Evolutionary conservation across 1,140 invertebrate species (phyloP), one percentile per base, ranked within the genome.

Genomic region (Parasteatoda tepidariorum): DNA sequence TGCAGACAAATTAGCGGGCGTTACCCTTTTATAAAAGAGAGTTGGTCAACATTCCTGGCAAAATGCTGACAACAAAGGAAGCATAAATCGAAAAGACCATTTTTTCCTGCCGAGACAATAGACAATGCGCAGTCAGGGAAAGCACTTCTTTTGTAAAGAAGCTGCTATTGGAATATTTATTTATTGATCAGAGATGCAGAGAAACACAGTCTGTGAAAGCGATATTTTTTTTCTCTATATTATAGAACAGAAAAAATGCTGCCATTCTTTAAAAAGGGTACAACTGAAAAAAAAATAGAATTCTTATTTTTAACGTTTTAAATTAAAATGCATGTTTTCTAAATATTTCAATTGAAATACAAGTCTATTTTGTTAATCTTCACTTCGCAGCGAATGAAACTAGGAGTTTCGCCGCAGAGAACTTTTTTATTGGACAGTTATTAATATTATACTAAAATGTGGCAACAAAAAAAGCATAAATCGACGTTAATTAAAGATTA

Each of bases 21-120:
- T 76, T 76, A 24, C 61, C 38, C 74, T 66, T 76, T 11, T 55
- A 9, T 15, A 70, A 48, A n/a, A 26, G 55, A 34, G 71, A 59
- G 31, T 34, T 34, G 71, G 71, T 61, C 71, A 75, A n/a, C 33
- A 26, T 30, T 30, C 28, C 24, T 15, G 3, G 13, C 28, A 5
- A 18, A 62, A 55, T 31, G 28, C 15, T 55, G 22, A 15, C 24
- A 31, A 73, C 74, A 79, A 79, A 66, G 38, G 76, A 62, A 68
- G 57, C 76, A 59, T 79, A 79, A 79, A 79, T 79, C 68, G 38
- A 28, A 28, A 26, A 30, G n/a, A n/a, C n/a, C n/a, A 62, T 64
- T 66, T 55, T 79, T 79, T 79, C 62, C 24, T 33, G 24, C 62
- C 11, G 15, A 67, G 7, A 73, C 76, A 79, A 79, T 79, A 28